Evolutionary conservation across 2,888 invertebrate species (phyloP).

Genomic region (Troides helena): DNA sequence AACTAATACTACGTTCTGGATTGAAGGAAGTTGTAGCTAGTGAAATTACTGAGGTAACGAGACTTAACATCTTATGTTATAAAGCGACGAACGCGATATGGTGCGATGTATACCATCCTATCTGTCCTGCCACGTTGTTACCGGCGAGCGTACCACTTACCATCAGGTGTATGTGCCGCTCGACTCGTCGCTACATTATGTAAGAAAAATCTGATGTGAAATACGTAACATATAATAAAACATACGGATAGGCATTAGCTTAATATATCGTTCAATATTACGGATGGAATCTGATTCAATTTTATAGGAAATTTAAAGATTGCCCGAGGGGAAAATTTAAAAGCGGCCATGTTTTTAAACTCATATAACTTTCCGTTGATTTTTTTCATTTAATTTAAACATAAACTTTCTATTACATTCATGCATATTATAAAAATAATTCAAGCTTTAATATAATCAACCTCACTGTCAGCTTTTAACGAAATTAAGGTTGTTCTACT

Average conservation of each 20-base stretch:
- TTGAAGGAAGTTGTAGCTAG: too few relatives aligned
- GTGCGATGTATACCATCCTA: too few relatives aligned
- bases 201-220: background rate
- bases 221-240: background rate
- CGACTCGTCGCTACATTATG: too few relatives aligned
- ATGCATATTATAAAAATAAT: background rate
- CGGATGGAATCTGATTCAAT: slow-evolving; percentile 6
- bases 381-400: background rate
- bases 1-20: too few relatives aligned
- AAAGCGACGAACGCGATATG: too few relatives aligned
- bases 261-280: background rate
- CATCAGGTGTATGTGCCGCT: too few relatives aligned
- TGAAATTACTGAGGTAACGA: too few relatives aligned
- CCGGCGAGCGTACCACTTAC: too few relatives aligned
- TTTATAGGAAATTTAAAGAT: slow-evolving; percentile 17
- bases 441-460: background rate
- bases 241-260: background rate
- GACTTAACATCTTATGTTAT: too few relatives aligned
- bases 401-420: background rate
- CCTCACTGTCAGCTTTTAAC: too few relatives aligned
- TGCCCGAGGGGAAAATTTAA: slow-evolving; percentile 10
- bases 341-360: background rate
- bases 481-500: too few relatives aligned
- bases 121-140: too few relatives aligned
- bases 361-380: background rate